Evolutionary conservation across 2,888 invertebrate species (phyloP).

Genomic region (Drosophila mimica): DNA sequence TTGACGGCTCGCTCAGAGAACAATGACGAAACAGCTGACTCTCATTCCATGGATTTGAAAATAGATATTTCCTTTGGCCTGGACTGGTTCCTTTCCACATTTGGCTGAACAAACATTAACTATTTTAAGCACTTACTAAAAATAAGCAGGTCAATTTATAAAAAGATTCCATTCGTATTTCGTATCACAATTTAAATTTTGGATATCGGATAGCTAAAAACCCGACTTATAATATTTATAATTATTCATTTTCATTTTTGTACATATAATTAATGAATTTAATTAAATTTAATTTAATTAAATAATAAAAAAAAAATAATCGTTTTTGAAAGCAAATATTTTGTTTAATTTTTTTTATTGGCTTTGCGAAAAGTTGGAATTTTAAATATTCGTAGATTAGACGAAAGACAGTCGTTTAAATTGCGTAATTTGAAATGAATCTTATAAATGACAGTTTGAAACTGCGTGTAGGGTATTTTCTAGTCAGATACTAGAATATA

Average conservation of each 20-base stretch:
- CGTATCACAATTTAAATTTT: not conserved
- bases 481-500: not conserved
- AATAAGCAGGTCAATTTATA: not conserved
- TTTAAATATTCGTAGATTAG: not conserved
- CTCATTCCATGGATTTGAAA: not conserved
- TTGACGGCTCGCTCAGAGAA: slow-evolving; percentile 22
- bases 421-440: not conserved
- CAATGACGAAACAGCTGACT: slow-evolving; percentile 37
- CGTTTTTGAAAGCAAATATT: too few relatives aligned
- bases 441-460: too few relatives aligned
- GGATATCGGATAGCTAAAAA: not conserved
- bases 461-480: too few relatives aligned
- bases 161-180: not conserved
- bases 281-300: not conserved
- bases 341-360: not conserved
- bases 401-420: not conserved
- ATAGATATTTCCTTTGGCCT: not conserved
- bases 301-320: too few relatives aligned
- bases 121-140: not conserved
- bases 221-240: not conserved
- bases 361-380: not conserved
- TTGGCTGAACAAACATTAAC: not conserved
- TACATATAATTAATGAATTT: not conserved
- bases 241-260: not conserved
- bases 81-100: not conserved